Evolutionary conservation across 2,888 invertebrate species (phyloP).

Genomic region (Xestobium rufovillosum): DNA sequence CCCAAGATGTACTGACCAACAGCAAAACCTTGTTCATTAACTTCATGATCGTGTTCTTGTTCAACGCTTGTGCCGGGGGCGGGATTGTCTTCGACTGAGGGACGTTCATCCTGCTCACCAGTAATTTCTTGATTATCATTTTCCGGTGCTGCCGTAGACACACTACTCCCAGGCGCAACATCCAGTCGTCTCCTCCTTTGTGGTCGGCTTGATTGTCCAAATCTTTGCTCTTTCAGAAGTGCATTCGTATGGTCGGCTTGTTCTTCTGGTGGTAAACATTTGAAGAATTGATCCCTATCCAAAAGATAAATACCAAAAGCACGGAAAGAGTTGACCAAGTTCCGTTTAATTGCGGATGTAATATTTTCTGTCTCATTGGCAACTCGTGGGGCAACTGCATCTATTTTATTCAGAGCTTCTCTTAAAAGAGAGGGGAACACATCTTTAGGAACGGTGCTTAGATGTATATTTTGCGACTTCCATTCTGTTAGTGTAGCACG

Average conservation of each 20-base stretch:
- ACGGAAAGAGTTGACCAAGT: conserved; percentile 9
- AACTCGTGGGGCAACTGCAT: conserved; percentile 2
- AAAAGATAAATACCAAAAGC: conserved; percentile 10
- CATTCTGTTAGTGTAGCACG: conserved; percentile 4
- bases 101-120: background rate
- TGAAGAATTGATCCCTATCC: conserved; percentile 11
- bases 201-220: conserved; percentile 2
- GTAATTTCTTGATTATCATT: background rate
- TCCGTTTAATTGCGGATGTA: conserved; percentile 10
- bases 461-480: background rate
- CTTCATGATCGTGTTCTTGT: too few relatives aligned
- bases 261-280: conserved; percentile 4
- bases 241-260: conserved; percentile 6
- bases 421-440: conserved; percentile 8
- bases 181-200: conserved; percentile 8
- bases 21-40: background rate
- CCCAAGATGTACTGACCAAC: background rate
- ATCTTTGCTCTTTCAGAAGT: conserved; percentile 10
- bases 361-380: conserved; percentile 1
- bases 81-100: background rate
- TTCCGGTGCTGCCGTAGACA: conserved; percentile 4
- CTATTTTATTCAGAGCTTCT: conserved; percentile 10
- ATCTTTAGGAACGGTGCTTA: conserved; percentile 9
- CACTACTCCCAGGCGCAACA: conserved; percentile 11
- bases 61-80: too few relatives aligned